Conservation (phyloP, 2,113 vertebrate genomes). For the Garra rufa region DNA sequence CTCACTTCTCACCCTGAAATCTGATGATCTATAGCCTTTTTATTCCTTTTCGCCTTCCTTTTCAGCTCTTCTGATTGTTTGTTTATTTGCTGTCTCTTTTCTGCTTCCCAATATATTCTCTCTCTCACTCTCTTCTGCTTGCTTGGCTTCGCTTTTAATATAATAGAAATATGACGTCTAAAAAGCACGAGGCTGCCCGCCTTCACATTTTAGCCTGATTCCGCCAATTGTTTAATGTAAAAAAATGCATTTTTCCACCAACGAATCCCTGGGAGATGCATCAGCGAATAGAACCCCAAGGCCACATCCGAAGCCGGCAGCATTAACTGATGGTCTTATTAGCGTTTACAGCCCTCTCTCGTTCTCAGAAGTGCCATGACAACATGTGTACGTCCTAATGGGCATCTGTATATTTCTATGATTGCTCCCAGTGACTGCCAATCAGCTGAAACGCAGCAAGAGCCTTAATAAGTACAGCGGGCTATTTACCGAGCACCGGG, state of each 20-base stretch:
- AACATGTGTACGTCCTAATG: slow-evolving; percentile 51
- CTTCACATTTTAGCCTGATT: slow-evolving; percentile 31
- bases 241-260: slow-evolving; percentile 41
- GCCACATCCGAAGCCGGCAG: slow-evolving; percentile 41
- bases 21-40: neutral
- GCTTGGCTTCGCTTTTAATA: slow-evolving; percentile 16
- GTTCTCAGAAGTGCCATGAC: slow-evolving; percentile 52
- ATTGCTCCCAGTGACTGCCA: slow-evolving; percentile 47
- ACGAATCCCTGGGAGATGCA: slow-evolving; percentile 47
- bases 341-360: slow-evolving; percentile 52
- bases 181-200: slow-evolving; percentile 1
- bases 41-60: slow-evolving; percentile 1
- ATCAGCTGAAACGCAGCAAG: slow-evolving; percentile 53
- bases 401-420: slow-evolving; percentile 43
- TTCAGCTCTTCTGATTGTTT: neutral
- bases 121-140: neutral
- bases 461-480: slow-evolving; percentile 50
- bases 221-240: slow-evolving; percentile 48
- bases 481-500: slow-evolving; percentile 44
- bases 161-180: slow-evolving; percentile 21
- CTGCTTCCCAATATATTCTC: neutral
- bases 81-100: slow-evolving; percentile 20
- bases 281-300: slow-evolving; percentile 44
- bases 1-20: slow-evolving; percentile 24
- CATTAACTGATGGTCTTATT: slow-evolving; percentile 55